Conservation (phyloP, 2,113 vertebrate species). For the Micromys minutus region DNA sequence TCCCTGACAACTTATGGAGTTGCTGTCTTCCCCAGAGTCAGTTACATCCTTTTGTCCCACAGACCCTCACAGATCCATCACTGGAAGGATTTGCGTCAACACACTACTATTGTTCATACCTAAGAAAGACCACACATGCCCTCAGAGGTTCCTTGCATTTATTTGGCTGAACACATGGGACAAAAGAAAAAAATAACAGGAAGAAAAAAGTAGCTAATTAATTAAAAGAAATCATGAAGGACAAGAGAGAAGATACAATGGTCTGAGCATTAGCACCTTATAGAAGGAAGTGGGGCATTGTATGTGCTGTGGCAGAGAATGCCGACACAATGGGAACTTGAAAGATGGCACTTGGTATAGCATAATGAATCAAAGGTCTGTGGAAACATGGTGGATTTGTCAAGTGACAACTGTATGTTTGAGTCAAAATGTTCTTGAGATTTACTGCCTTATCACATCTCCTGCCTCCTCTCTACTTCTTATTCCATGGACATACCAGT, state of each 20-base stretch:
- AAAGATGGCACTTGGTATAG: background rate
- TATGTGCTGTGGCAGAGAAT: background rate
- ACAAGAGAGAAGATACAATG: background rate
- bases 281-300: background rate
- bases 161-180: background rate
- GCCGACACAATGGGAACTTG: rapidly evolving
- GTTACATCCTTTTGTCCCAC: background rate
- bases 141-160: background rate
- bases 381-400: rapidly evolving
- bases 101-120: background rate
- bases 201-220: background rate
- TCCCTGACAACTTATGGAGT: background rate
- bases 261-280: background rate
- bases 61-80: background rate
- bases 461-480: background rate
- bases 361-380: rapidly evolving
- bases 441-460: too few species aligned
- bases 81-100: background rate
- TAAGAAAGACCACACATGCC: background rate
- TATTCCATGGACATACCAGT: background rate
- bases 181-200: background rate
- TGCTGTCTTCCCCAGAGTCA: background rate
- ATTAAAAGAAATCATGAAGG: background rate
- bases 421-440: background rate
- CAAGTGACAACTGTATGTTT: background rate